Evolutionary conservation across 2,113 vertebrate species (phyloP).

Genomic region (Numida meleagris): DNA sequence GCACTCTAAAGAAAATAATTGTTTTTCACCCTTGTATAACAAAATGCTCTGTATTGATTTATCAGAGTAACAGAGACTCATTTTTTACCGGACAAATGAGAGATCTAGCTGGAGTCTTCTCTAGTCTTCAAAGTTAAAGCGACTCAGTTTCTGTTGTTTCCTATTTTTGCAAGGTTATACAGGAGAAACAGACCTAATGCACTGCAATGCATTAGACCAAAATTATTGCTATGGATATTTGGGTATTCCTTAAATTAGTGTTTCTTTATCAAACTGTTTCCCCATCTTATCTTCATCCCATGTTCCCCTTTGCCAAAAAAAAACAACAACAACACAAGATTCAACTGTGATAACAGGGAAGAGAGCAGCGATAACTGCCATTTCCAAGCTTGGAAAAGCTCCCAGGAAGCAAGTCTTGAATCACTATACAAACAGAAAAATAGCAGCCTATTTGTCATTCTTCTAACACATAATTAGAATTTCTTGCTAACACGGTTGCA

Average conservation of each 20-base stretch:
- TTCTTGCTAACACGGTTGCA: not conserved
- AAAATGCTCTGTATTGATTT: not conserved
- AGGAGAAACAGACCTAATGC: not conserved
- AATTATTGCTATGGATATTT: not conserved
- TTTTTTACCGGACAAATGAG: not conserved
- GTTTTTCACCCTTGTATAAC: not conserved
- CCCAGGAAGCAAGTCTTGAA: not conserved
- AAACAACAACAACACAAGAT: not conserved
- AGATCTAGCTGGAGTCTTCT: not conserved
- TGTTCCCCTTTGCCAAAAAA: not conserved
- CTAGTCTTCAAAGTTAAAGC: not conserved
- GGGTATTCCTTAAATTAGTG: not conserved
- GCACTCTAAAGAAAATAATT: not conserved
- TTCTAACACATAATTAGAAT: not conserved
- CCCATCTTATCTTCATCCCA: not conserved
- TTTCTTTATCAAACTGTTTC: not conserved
- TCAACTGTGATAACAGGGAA: not conserved
- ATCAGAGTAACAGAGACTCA: not conserved
- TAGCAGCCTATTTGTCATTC: not conserved
- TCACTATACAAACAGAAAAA: not conserved
- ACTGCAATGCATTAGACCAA: not conserved
- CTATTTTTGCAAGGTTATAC: not conserved
- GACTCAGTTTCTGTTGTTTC: not conserved
- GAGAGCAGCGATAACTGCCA: not conserved
- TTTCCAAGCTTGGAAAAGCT: not conserved